These are phyloP conservation scores for Sylvicola cinctus DNA, from an alignment of 2,888 invertebrate species.

Conservation along the genomic window DNA sequence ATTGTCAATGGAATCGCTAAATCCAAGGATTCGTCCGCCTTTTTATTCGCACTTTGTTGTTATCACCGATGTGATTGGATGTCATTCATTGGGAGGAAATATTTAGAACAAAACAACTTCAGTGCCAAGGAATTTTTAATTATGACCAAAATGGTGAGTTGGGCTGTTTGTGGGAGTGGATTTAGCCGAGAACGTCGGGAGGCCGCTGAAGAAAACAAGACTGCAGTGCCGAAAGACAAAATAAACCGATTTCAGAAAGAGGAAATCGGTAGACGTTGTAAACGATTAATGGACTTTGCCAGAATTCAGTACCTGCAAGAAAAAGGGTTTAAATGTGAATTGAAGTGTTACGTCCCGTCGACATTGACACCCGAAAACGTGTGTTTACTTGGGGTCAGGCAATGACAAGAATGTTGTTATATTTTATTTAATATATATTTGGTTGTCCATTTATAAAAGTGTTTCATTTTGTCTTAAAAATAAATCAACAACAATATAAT, in stretches of 20 bases:
- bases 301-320: constrained; percentile 38
- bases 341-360: constrained; percentile 43
- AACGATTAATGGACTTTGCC: constrained; percentile 58
- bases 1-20: constrained; percentile 24
- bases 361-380: constrained; percentile 58
- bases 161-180: constrained; percentile 70
- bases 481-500: too few relatives aligned
- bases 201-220: constrained; percentile 11
- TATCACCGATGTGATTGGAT: constrained; percentile 66
- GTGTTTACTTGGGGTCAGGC: constrained; percentile 35
- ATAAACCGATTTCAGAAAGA: constrained; percentile 30
- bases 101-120: constrained; percentile 35
- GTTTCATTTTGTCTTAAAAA: too few relatives aligned
- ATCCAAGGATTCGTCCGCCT: constrained; percentile 26
- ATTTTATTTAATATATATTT: too few relatives aligned
- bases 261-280: constrained; percentile 48
- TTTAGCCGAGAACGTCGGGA: constrained; percentile 30
- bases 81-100: constrained; percentile 44
- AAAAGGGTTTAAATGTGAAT: constrained; percentile 34
- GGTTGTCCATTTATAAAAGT: too few relatives aligned
- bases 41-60: constrained; percentile 71
- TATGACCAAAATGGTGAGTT: constrained; percentile 64
- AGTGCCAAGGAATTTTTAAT: constrained; percentile 43
- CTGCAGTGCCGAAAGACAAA: constrained; percentile 10
- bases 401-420: too few relatives aligned